phyloP scores from a whole-genome alignment of 2,888 invertebrate species.

The Heliconius charithonia region DNA sequence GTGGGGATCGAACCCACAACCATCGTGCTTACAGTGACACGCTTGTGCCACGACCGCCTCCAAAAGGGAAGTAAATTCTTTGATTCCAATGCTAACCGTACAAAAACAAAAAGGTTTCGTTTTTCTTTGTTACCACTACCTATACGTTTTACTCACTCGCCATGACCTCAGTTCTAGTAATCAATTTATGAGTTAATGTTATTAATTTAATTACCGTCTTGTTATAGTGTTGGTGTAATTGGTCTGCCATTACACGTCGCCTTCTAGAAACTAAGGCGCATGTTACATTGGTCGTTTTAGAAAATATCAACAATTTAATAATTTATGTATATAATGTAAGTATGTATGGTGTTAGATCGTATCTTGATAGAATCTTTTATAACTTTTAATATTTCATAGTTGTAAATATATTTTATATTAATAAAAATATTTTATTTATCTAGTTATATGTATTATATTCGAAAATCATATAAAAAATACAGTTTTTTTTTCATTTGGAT shows the following conservation, averaged over 20 bases:
- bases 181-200: conserved; percentile 71
- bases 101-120: conserved; percentile 17
- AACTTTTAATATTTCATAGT: too few relatives aligned
- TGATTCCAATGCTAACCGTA: neutral
- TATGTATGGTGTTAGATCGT: too few relatives aligned
- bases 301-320: too few relatives aligned
- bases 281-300: conserved; percentile 22
- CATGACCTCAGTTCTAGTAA: conserved; percentile 70
- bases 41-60: neutral
- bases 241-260: conserved; percentile 57
- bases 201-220: conserved; percentile 71
- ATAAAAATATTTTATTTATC: too few relatives aligned
- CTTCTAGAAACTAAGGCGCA: conserved; percentile 48
- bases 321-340: too few relatives aligned
- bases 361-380: too few relatives aligned
- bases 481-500: too few relatives aligned
- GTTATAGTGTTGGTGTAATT: conserved; percentile 75
- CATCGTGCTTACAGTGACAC: neutral
- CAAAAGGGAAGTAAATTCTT: neutral
- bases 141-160: conserved; percentile 52
- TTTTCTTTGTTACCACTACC: conserved; percentile 9
- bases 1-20: neutral
- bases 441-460: too few relatives aligned
- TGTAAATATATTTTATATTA: too few relatives aligned
- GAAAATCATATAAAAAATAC: too few relatives aligned